phyloP scores from a whole-genome alignment of 2,797 vertebrate species.

The Microctenopoma lineatum region DNA sequence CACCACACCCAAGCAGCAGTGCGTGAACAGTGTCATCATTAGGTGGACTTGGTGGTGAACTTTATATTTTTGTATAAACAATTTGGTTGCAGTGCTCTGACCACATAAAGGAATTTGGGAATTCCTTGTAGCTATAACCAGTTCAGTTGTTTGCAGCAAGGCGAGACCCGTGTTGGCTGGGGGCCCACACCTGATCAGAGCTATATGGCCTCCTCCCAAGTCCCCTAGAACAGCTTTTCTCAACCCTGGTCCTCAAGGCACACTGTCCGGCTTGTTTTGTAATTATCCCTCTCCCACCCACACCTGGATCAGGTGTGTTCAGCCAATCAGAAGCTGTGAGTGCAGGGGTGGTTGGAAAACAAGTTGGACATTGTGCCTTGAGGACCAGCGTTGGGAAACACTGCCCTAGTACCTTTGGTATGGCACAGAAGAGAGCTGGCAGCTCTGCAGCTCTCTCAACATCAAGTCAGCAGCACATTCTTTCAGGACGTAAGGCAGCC shows the following conservation, averaged over 20 bases:
- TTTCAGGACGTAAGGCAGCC: background rate
- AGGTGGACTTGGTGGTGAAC: slow-evolving; percentile 18
- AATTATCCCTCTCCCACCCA: too few species aligned
- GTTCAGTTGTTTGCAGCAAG: slow-evolving; percentile 30
- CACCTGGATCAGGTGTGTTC: too few species aligned
- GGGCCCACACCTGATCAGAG: too few species aligned
- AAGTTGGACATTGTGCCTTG: too few species aligned
- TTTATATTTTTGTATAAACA: slow-evolving; percentile 62
- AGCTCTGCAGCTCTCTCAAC: background rate
- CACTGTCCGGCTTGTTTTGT: too few species aligned
- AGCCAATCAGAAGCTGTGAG: too few species aligned
- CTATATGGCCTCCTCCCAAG: too few species aligned
- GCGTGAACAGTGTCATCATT: slow-evolving; percentile 14
- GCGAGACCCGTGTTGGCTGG: too few species aligned
- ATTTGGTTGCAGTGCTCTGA: slow-evolving; percentile 25
- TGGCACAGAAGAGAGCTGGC: background rate
- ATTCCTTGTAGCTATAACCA: slow-evolving; percentile 51
- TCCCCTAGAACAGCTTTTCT: too few species aligned
- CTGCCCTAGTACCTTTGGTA: background rate
- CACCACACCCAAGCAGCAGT: slow-evolving; percentile 59
- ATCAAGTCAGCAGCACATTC: background rate
- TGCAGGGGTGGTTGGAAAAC: too few species aligned
- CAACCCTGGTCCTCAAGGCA: too few species aligned
- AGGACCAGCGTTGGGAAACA: too few species aligned
- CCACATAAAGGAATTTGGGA: slow-evolving; percentile 9